phyloP scores from a whole-genome alignment of 2,797 vertebrate species.

The Hipposideros larvatus region DNA sequence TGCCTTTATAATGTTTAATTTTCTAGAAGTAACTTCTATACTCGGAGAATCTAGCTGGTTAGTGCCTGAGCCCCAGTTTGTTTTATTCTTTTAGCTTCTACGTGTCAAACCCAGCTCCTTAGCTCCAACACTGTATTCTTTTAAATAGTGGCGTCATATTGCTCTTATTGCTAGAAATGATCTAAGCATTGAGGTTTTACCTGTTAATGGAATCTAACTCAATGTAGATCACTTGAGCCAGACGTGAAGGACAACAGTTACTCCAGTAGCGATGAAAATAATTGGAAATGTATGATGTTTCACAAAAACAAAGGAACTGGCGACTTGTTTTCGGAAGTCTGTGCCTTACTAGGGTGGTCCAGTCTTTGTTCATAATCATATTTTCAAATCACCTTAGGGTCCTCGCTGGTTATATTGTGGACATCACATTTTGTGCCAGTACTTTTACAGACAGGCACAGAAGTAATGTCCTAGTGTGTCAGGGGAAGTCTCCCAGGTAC shows the following conservation, averaged over 20 bases:
- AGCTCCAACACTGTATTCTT: constrained; percentile 17
- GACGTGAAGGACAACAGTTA: constrained; percentile 61
- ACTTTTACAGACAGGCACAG: neutral
- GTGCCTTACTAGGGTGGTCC: neutral
- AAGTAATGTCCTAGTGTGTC: neutral
- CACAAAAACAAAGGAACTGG: constrained; percentile 23
- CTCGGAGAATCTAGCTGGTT: constrained; percentile 18
- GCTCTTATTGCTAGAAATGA: constrained; percentile 8
- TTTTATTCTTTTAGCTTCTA: constrained; percentile 39
- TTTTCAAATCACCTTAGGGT: constrained; percentile 50
- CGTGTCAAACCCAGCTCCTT: neutral
- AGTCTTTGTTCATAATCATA: neutral
- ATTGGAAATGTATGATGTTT: constrained; percentile 55
- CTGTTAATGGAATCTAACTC: constrained; percentile 42
- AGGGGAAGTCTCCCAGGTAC: neutral
- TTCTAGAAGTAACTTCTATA: constrained; percentile 19
- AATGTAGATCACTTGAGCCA: constrained; percentile 63
- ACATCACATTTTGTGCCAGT: neutral
- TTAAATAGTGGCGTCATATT: neutral
- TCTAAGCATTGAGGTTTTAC: constrained; percentile 17
- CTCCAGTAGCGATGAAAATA: constrained; percentile 29
- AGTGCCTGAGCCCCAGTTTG: neutral
- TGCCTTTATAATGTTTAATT: constrained; percentile 39
- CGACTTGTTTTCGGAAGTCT: constrained; percentile 30
- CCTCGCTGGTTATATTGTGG: neutral